phyloP scores from a whole-genome alignment of 2,113 vertebrate species.

The Alethe castanea region DNA sequence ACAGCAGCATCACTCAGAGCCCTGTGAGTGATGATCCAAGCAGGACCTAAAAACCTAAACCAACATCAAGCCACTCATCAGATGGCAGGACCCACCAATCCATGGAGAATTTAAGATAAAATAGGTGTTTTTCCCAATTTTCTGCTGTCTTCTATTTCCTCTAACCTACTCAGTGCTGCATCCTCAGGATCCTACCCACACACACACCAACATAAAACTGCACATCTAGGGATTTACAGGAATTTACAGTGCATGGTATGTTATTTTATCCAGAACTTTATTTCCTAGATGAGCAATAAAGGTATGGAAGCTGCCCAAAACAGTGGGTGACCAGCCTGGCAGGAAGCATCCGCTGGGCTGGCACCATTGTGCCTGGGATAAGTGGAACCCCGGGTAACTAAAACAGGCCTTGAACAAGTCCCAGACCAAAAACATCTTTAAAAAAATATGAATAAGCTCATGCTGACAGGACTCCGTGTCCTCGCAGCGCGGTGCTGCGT shows the following conservation, averaged over 20 bases:
- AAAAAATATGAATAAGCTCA: not conserved
- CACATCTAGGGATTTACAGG: not conserved
- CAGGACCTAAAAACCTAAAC: not conserved
- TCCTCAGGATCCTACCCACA: not conserved
- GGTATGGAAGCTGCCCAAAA: not conserved
- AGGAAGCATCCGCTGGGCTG: not conserved
- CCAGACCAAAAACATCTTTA: not conserved
- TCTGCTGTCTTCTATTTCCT: not conserved
- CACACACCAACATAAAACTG: not conserved
- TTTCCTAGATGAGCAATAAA: not conserved
- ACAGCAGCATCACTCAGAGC: rapidly evolving
- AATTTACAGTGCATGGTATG: not conserved
- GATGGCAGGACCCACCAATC: rapidly evolving
- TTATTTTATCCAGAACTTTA: not conserved
- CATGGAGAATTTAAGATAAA: not conserved
- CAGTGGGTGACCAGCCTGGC: not conserved
- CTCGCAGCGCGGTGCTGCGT: rapidly evolving
- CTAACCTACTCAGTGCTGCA: not conserved
- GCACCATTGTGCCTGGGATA: not conserved
- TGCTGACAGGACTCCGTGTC: not conserved
- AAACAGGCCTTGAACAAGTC: not conserved
- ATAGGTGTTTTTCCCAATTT: rapidly evolving
- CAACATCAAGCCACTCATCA: not conserved
- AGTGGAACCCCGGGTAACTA: not conserved
- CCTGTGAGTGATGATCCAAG: not conserved